A percentile compares a stretch with the other conserved stretches of the same genome.
These are phyloP conservation scores for Cossypha dichroa DNA, from an alignment of 2,797 vertebrate genomes.

Conservation along the genomic window DNA sequence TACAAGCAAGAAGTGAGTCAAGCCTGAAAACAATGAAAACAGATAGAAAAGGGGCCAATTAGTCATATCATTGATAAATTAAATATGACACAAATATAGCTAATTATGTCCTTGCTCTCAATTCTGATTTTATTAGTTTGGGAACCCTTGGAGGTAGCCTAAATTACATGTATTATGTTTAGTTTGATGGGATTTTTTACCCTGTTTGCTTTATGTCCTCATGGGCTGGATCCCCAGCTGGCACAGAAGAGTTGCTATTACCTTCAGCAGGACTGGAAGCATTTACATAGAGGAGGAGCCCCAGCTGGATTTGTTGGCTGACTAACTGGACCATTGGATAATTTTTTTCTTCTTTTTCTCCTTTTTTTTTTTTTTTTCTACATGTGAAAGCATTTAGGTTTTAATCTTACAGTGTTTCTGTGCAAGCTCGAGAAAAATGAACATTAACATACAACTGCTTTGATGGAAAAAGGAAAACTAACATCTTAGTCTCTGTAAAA, in stretches of 20 bases:
- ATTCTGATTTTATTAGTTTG: slow-evolving; percentile 25
- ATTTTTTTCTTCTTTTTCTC: neutral
- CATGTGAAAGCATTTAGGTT: neutral
- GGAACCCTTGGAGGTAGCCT: neutral
- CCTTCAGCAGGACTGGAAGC: neutral
- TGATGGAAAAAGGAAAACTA: neutral
- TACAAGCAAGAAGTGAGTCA: neutral
- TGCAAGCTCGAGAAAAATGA: neutral
- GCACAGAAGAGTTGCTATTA: neutral
- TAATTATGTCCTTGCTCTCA: slow-evolving; percentile 8
- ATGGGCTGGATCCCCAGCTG: neutral
- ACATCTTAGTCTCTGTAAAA: neutral
- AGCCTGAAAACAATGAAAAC: neutral
- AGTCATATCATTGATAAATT: slow-evolving; percentile 17
- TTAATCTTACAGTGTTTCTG: neutral
- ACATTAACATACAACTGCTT: neutral
- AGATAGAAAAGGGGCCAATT: neutral
- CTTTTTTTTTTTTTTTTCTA: neutral
- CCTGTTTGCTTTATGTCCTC: slow-evolving; percentile 1
- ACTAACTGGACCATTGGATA: neutral
- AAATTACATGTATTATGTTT: neutral
- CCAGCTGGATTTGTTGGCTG: slow-evolving; percentile 10
- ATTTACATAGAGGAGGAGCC: neutral
- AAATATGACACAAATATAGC: neutral
- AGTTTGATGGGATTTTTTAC: slow-evolving; percentile 15